Evolutionary conservation across 2,888 invertebrate genomes (phyloP).

Genomic region (Drosophila sordidula): DNA sequence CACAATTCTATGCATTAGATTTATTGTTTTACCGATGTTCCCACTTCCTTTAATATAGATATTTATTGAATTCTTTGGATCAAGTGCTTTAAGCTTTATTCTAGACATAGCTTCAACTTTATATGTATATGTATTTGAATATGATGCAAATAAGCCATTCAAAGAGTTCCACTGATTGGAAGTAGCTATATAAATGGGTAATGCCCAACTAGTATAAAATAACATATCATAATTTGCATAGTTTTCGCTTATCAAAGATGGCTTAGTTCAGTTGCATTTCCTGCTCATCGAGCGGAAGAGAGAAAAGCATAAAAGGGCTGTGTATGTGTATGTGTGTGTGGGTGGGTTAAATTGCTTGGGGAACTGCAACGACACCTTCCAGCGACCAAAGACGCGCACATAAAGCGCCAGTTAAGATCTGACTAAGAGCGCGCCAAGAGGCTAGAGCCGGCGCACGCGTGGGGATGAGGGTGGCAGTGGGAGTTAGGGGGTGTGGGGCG

Average conservation of each 20-base stretch:
- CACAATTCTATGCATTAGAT: too few species aligned
- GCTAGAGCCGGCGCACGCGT: neutral
- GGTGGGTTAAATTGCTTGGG: conserved; percentile 46
- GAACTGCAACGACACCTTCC: conserved; percentile 60
- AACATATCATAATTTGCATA: conserved; percentile 24
- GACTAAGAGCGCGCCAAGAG: conserved; percentile 11
- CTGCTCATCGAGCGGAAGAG: neutral
- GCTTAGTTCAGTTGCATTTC: conserved; percentile 8
- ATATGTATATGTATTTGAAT: too few species aligned
- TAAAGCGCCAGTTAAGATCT: conserved; percentile 35
- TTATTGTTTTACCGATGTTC: too few species aligned
- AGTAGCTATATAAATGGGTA: conserved; percentile 1
- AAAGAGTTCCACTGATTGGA: neutral
- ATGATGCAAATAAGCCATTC: neutral
- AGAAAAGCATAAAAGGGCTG: conserved; percentile 3
- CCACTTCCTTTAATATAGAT: too few species aligned
- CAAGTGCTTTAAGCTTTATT: too few species aligned
- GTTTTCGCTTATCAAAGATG: conserved; percentile 17
- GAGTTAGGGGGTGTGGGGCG: neutral
- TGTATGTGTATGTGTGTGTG: conserved; percentile 17
- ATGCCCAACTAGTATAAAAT: conserved; percentile 6
- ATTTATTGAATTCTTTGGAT: too few species aligned
- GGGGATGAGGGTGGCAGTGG: neutral
- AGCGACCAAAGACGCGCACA: conserved; percentile 33
- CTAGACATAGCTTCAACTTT: too few species aligned